Evolutionary conservation across 2,113 vertebrate species (phyloP).

Genomic region (Dinomys branickii): DNA sequence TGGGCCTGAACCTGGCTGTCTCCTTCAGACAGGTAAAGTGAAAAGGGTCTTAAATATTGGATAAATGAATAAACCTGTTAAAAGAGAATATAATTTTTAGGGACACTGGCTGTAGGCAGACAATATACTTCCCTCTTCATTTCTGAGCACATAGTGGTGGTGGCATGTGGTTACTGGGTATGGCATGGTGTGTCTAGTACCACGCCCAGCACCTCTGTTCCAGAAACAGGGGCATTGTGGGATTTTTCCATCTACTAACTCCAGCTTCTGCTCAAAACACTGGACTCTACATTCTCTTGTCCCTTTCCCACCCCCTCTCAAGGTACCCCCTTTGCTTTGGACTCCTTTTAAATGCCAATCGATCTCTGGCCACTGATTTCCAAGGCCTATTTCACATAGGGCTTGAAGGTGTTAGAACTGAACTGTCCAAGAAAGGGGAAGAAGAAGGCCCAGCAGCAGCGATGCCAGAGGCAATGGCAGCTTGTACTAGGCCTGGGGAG

Average conservation of each 20-base stretch:
- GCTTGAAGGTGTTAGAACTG: not conserved
- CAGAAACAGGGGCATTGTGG: not conserved
- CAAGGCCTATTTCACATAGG: conserved; percentile 60
- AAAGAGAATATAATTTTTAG: conserved; percentile 85
- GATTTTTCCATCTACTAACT: conserved; percentile 44
- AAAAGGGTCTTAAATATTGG: conserved; percentile 86
- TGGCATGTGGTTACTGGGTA: conserved; percentile 62
- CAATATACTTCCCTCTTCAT: conserved; percentile 76
- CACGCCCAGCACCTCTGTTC: not conserved
- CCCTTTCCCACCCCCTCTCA: not conserved
- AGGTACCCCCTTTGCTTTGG: not conserved
- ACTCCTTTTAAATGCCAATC: conserved; percentile 60
- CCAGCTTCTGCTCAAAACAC: conserved; percentile 36
- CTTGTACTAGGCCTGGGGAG: not conserved
- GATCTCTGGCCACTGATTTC: conserved; percentile 55
- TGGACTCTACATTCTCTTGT: conserved; percentile 1
- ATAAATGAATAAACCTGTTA: conserved; percentile 87
- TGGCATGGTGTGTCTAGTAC: not conserved
- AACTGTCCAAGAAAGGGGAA: not conserved
- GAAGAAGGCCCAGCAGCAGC: not conserved
- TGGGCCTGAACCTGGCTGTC: conserved; percentile 80
- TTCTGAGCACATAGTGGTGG: conserved; percentile 59
- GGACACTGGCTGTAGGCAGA: conserved; percentile 75
- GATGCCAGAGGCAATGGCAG: not conserved
- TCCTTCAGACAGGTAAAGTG: conserved; percentile 85